phyloP scores from a whole-genome alignment of 64 coral and sea anemone genomes.

The Montipora foliosa region DNA sequence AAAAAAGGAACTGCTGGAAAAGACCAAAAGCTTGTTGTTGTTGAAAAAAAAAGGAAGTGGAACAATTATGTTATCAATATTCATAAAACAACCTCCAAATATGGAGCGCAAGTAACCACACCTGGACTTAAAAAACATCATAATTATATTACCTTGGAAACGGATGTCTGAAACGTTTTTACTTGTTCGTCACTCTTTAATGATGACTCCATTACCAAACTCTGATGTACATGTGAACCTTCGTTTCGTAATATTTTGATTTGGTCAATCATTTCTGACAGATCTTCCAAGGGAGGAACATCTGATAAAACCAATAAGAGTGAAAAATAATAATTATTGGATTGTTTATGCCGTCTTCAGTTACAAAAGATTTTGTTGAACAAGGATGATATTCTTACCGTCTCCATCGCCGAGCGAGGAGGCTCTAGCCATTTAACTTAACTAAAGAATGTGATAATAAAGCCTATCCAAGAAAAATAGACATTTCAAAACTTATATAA shows the following conservation, averaged over 20 bases:
- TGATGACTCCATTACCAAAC: neutral
- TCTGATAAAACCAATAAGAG: constrained; percentile 12
- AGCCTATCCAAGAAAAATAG: neutral
- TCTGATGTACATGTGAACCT: neutral
- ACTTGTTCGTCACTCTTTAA: neutral
- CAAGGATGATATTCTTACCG: neutral
- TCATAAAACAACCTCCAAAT: too few species aligned
- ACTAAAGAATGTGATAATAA: neutral
- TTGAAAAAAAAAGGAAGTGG: too few species aligned
- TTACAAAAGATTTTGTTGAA: neutral
- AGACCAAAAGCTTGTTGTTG: too few species aligned
- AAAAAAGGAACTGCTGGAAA: neutral
- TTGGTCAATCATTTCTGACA: constrained; percentile 79
- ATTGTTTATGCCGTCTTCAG: neutral
- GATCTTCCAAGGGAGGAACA: constrained; percentile 79
- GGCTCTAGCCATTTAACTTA: neutral
- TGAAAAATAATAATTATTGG: neutral
- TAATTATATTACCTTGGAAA: neutral
- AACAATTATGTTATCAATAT: too few species aligned
- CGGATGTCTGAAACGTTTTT: neutral
- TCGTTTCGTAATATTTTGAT: constrained; percentile 60
- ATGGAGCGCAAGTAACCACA: too few species aligned
- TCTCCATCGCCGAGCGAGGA: neutral
- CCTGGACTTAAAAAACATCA: neutral
- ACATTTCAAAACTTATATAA: too few species aligned